Base-by-base conservation (phyloP, 2,113 vertebrate species). In the Colius striatus region DNA sequence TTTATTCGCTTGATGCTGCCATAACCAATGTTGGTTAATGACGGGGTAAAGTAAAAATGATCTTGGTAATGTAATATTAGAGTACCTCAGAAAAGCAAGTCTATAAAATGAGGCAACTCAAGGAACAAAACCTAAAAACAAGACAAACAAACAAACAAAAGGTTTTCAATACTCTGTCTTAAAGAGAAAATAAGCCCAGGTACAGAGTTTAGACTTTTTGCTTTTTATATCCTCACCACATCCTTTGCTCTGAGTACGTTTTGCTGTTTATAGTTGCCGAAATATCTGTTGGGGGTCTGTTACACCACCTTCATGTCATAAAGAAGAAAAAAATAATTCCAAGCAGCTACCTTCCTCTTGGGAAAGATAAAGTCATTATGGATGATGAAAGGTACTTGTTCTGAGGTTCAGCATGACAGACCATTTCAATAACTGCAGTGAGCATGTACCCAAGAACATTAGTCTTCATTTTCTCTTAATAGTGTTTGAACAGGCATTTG, bases 311-410 rank as follows among this genome's bases (percentile, higher is more conserved):
- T 90, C 32, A n/a, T 77, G 29, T 84, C 10, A 19, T 87, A 65
- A 73, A 45, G 43, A 75, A 48, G 41, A n/a, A 87, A 77, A 76
- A 68, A 73, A 11, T n/a, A n/a, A 26, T 65, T 81, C 58, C 30
- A 57, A 84, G 54, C 29, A 77, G 8, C 72, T 93, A 82, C 54
- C 1, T 30, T 84, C 47, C 30, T 55, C 36, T 45, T 45, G 27
- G 34, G 61, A 89, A 92, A 91, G 5, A 36, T 60, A 58, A 81
- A 71, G 30, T 53, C 92, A 66, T 90, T 83, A 89, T 1, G 76
- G 26, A 66, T 34, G 13, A 87, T 48, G 58, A 91, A 82, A 97
- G 53, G 53, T 82, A 14, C 48, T 93, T 72, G 29, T 90, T 94
- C 63, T 27, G 16, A 91, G 36, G 41, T 94, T 87, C 85, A 71